Percentiles rank a stretch among this genome's conserved stretches.
These are phyloP conservation scores for Lamellibrachia columna DNA, from an alignment of 2,888 invertebrate genomes.

Conservation along the genomic window DNA sequence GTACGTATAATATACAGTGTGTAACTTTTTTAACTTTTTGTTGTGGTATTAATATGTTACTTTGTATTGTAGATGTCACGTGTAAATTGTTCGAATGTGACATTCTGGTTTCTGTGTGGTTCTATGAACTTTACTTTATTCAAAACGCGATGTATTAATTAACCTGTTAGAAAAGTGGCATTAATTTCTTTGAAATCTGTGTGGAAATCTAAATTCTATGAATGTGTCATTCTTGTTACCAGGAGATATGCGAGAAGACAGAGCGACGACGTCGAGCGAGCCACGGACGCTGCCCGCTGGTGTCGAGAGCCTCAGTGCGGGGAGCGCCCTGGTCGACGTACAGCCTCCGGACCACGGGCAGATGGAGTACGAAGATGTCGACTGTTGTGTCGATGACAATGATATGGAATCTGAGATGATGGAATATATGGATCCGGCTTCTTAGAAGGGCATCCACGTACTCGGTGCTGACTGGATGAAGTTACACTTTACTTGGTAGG, in stretches of 20 bases:
- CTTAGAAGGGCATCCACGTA: background rate
- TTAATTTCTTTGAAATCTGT: background rate
- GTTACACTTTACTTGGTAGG: background rate
- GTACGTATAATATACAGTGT: too few relatives aligned
- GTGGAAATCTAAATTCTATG: background rate
- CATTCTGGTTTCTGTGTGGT: background rate
- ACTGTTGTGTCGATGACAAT: background rate
- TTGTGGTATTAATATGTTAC: background rate
- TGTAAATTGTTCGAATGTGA: background rate
- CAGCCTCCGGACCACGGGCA: background rate
- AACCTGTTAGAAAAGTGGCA: background rate
- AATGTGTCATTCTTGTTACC: background rate
- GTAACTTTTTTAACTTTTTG: background rate
- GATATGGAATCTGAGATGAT: conserved; percentile 4
- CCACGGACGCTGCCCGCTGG: background rate
- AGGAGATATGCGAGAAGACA: background rate
- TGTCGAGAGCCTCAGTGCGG: background rate
- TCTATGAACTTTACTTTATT: background rate
- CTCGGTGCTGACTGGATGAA: background rate
- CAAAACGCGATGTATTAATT: background rate
- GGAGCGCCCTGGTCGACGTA: background rate
- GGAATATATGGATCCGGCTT: background rate
- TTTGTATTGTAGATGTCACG: background rate
- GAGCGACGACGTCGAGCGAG: background rate
- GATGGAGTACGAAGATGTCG: background rate